Evolutionary conservation across 2,797 vertebrate species (phyloP).

Genomic region (Gymnothorax javanicus): DNA sequence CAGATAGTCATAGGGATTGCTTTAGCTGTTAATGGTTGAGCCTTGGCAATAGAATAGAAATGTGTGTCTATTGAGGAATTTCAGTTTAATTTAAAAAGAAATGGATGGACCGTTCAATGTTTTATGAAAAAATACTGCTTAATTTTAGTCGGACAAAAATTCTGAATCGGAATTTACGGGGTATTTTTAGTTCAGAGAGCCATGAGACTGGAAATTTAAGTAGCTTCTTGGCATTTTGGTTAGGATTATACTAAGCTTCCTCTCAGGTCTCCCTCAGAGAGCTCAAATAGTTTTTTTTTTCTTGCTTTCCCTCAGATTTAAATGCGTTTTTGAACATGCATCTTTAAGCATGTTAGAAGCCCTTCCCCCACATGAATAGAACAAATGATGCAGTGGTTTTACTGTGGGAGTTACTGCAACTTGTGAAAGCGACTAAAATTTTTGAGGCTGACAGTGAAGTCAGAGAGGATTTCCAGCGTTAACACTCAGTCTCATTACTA

Average conservation of each 20-base stretch:
- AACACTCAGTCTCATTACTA: not conserved
- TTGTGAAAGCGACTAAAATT: not conserved
- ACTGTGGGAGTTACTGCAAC: not conserved
- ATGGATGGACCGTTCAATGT: not conserved
- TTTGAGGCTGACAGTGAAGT: not conserved
- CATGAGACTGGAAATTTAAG: not conserved
- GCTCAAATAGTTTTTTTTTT: not conserved
- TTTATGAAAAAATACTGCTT: not conserved
- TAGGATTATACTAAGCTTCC: not conserved
- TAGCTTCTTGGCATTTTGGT: not conserved
- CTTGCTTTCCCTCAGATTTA: not conserved
- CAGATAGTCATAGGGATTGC: not conserved
- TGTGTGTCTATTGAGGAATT: not conserved
- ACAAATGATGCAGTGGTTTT: not conserved
- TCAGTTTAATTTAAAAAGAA: conserved; percentile 3
- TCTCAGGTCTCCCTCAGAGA: not conserved
- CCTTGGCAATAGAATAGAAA: not conserved
- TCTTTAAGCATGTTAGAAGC: not conserved
- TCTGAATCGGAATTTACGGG: not conserved
- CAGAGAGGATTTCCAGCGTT: not conserved
- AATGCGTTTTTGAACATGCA: not conserved
- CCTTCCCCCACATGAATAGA: not conserved
- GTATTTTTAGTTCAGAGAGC: not conserved
- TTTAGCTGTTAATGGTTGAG: not conserved
- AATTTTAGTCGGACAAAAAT: not conserved